These are phyloP conservation scores for Gastrophysa polygoni DNA, from an alignment of 2,888 invertebrate genomes.

Conservation along the genomic window DNA sequence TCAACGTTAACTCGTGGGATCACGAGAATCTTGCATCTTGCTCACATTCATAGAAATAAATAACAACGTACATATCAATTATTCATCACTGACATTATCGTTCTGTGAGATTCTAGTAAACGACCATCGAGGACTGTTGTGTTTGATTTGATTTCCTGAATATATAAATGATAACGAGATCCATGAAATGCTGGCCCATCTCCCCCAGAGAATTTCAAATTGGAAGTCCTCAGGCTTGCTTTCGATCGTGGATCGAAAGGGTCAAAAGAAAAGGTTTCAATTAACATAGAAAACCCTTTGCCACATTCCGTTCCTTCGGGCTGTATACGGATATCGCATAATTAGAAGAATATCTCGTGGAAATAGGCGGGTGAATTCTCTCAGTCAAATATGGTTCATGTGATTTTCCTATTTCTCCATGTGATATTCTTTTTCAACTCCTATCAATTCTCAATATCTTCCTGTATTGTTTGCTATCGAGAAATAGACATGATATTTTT, in stretches of 20 bases:
- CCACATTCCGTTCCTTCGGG: conserved; percentile 23
- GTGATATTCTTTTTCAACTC: no score
- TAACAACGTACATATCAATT: no score
- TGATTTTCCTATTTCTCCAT: background rate
- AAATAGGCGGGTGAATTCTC: background rate
- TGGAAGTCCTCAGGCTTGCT: conserved; percentile 37
- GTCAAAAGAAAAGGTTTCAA: conserved; percentile 39
- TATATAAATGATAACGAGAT: conserved; percentile 31
- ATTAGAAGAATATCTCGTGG: conserved; percentile 4
- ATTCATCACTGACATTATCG: background rate
- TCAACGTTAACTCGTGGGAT: no score
- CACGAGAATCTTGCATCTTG: no score
- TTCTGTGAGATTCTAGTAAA: conserved; percentile 6
- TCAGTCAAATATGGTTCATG: background rate
- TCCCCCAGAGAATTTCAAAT: conserved; percentile 38
- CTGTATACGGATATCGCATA: conserved; percentile 22
- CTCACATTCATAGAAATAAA: no score
- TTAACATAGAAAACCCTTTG: conserved; percentile 31
- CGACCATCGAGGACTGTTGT: conserved; percentile 29
- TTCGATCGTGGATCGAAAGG: conserved; percentile 43
- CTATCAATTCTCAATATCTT: no score
- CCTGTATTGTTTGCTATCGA: no score
- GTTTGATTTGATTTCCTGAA: conserved; percentile 35
- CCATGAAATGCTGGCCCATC: conserved; percentile 21
- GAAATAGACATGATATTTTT: no score